These are phyloP conservation scores for Nipponacmea schrenckii DNA, from an alignment of 2,888 invertebrate genomes.

Conservation along the genomic window DNA sequence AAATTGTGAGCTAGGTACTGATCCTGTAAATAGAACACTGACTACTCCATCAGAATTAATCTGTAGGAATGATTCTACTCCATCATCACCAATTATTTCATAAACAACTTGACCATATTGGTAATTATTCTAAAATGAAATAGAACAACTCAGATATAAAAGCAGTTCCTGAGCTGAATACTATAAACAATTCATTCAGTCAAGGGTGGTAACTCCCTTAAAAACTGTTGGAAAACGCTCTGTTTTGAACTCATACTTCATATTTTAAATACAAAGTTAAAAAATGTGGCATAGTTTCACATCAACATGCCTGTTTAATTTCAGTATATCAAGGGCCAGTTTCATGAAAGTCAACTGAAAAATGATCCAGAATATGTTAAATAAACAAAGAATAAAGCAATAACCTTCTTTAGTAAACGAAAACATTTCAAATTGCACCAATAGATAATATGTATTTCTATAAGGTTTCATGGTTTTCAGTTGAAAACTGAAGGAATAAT, in stretches of 20 bases:
- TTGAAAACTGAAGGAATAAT: not conserved
- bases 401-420: not conserved
- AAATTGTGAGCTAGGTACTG: too few species aligned
- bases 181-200: too few species aligned
- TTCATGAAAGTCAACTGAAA: too few species aligned
- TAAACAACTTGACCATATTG: slow-evolving; percentile 53
- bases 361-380: too few species aligned
- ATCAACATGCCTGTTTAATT: too few species aligned
- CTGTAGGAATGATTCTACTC: slow-evolving; percentile 51
- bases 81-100: slow-evolving; percentile 59
- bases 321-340: too few species aligned
- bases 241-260: too few species aligned
- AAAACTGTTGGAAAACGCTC: not conserved
- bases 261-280: too few species aligned
- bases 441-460: not conserved
- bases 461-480: not conserved
- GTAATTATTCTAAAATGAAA: slow-evolving; percentile 33
- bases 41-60: slow-evolving; percentile 47
- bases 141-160: not conserved
- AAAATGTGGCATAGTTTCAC: too few species aligned
- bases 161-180: too few species aligned
- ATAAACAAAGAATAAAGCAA: too few species aligned
- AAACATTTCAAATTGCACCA: not conserved
- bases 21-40: slow-evolving; percentile 24
- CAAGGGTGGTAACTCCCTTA: not conserved